phyloP scores from a whole-genome alignment of 2,888 invertebrate genomes.

The Carabus problematicus region DNA sequence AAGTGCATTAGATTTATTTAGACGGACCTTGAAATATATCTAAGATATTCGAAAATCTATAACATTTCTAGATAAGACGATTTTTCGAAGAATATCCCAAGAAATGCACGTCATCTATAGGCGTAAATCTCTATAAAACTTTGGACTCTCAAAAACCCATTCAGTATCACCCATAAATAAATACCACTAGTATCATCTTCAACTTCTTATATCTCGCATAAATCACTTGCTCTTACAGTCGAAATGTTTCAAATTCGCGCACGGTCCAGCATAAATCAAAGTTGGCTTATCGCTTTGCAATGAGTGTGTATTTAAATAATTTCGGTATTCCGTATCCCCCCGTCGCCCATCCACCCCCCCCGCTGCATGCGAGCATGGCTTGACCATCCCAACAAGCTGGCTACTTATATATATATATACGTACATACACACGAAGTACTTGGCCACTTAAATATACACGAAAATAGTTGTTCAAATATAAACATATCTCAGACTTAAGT shows the following conservation, averaged over 20 bases:
- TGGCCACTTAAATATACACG: conserved; percentile 38
- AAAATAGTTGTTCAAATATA: conserved; percentile 42
- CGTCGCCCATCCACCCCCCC: not conserved
- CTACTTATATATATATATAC: not conserved
- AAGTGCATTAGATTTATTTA: too few species aligned
- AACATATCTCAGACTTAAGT: conserved; percentile 39
- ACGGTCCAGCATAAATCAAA: not conserved
- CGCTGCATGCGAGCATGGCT: too few species aligned
- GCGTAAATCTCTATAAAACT: not conserved
- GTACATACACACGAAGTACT: conserved; percentile 18
- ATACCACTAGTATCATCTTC: not conserved
- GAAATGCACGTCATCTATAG: too few species aligned
- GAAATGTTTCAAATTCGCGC: conserved; percentile 21
- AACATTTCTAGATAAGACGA: not conserved
- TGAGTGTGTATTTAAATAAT: conserved; percentile 17
- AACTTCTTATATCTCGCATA: not conserved
- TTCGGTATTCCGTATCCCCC: not conserved
- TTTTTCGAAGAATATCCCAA: not conserved
- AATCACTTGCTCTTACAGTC: conserved; percentile 3
- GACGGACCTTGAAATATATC: too few species aligned
- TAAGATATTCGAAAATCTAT: too few species aligned
- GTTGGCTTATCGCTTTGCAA: conserved; percentile 1
- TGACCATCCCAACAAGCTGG: too few species aligned
- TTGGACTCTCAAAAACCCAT: not conserved
- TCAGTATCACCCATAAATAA: not conserved